Base-by-base conservation (phyloP, 2,797 vertebrate genomes). In the Catamblyrhynchus diadema region DNA sequence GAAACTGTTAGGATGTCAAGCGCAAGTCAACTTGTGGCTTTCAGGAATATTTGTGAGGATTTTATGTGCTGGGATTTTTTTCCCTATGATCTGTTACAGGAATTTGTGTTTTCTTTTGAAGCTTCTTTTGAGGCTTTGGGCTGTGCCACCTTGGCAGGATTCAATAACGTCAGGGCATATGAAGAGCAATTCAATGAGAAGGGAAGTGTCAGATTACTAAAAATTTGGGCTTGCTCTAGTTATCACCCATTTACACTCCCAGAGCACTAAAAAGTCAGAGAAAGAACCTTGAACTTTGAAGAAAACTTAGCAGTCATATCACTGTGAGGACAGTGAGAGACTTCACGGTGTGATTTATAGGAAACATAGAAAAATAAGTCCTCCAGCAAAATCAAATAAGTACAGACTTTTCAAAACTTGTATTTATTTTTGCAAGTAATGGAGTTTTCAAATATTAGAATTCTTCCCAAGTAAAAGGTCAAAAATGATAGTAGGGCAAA, bases 131-230 rank as follows among this genome's bases (percentile, higher is more conserved):
- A 70, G 30, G 32, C 44, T 73, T 60, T 8, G 13, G 45, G 16
- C 64, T 77, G 13, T 27, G 42, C 25, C 59, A 39, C 24, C n/a
- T 32, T 0, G 0, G 4, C 8, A 65, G 41, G 51, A 41, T 39
- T 65, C 21, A 15, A 30, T 35, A 51, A 47, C 8, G 22, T 32
- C 42, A 72, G 39, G 59, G 41, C 20, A 39, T 22, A 39, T 1
- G 1, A 79, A 73, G 30, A 44, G 6, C 7, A 37, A n/a, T 35
- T 61, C 18, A 24, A 3, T 21, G 13, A 75, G 71, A 87, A 75
- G 71, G 21, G n/a, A 71, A 44, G 14, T 14, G 14, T 45, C 42
- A 61, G 22, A 35, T 32, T 25, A 18, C 25, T 12, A 47, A 66
- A 69, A 70, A 21, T 25, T 37, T 33, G 23, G 14, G 2, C 3